Percentiles rank a stretch among this genome's conserved stretches.
Evolutionary conservation across 2,113 vertebrate species (phyloP).

Genomic region (Hippocampus abdominalis): DNA sequence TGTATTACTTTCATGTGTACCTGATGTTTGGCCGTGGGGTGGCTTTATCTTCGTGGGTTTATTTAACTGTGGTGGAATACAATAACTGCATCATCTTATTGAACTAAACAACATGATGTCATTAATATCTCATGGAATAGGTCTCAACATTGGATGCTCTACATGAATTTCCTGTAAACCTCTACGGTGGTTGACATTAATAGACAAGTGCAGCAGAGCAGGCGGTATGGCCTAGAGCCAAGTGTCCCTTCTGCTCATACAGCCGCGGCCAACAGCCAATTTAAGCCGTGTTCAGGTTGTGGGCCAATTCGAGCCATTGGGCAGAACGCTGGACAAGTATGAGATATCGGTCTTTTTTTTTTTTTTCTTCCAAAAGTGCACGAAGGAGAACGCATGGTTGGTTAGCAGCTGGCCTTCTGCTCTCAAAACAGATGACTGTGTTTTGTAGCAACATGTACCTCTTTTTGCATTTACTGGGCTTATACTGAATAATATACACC

Average conservation of each 20-base stretch:
- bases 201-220: conserved; percentile 59
- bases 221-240: conserved; percentile 53
- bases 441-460: not conserved
- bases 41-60: not conserved
- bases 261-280: conserved; percentile 59
- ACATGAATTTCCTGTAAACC: conserved; percentile 34
- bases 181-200: conserved; percentile 48
- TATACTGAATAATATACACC: not conserved
- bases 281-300: conserved; percentile 53
- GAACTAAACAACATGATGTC: not conserved
- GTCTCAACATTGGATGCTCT: conserved; percentile 7
- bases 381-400: not conserved
- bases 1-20: not conserved
- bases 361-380: conserved; percentile 5
- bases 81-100: not conserved
- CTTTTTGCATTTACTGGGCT: not conserved
- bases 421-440: conserved; percentile 2
- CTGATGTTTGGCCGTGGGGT: not conserved
- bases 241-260: conserved; percentile 53
- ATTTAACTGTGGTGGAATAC: not conserved
- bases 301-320: conserved; percentile 58
- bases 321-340: conserved; percentile 33
- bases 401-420: conserved; percentile 4
- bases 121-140: conserved; percentile 1
- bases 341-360: conserved; percentile 24